phyloP scores from a whole-genome alignment of 2,113 vertebrate species.

The Nipponia nippon region DNA sequence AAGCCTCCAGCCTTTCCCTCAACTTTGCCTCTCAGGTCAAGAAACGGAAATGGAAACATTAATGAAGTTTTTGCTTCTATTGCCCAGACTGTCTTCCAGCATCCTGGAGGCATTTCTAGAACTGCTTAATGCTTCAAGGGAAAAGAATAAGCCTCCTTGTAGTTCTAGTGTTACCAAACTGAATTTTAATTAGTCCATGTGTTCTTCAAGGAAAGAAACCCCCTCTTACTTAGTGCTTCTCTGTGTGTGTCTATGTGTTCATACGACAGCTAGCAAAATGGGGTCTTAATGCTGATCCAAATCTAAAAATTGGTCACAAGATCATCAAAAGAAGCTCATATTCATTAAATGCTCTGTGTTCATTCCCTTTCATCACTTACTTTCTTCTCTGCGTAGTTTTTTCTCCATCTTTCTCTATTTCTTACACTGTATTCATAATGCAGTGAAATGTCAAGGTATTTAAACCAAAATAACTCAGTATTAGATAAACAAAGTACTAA shows the following conservation, averaged over 20 bases:
- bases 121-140: background rate
- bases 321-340: background rate
- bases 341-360: background rate
- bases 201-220: background rate
- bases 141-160: background rate
- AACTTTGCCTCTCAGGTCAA: background rate
- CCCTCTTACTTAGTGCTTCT: background rate
- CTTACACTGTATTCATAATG: background rate
- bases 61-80: background rate
- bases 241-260: background rate
- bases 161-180: background rate
- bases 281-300: background rate
- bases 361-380: background rate
- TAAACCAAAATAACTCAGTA: background rate
- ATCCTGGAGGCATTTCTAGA: background rate
- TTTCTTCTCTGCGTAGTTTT: background rate
- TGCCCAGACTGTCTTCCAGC: background rate
- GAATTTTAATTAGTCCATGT: background rate
- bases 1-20: background rate
- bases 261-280: background rate
- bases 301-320: background rate
- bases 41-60: background rate
- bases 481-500: background rate
- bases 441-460: conserved; percentile 15
- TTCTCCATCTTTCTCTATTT: background rate